Evolutionary conservation across 2,113 vertebrate genomes (phyloP).

Genomic region (Galbula dea): DNA sequence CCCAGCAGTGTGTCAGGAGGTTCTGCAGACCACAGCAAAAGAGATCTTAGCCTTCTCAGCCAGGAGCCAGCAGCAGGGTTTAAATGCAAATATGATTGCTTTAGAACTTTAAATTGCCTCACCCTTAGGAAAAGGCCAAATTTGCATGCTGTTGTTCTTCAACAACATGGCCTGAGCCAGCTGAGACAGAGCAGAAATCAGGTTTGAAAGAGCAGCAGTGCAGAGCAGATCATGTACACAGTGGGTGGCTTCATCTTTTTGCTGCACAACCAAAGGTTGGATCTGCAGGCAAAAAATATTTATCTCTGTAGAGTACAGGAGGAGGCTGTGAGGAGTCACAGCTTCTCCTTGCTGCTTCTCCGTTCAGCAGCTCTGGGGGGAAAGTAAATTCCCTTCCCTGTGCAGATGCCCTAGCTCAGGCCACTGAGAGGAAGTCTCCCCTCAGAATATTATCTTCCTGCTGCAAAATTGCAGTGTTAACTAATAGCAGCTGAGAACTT

Average conservation of each 20-base stretch:
- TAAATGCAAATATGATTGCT: background rate
- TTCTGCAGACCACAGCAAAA: background rate
- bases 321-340: background rate
- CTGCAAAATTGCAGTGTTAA: constrained; percentile 21
- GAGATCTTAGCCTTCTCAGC: background rate
- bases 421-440: constrained; percentile 1
- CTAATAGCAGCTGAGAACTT: constrained; percentile 40
- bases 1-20: background rate
- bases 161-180: background rate
- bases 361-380: constrained; percentile 44
- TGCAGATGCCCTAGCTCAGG: constrained; percentile 19
- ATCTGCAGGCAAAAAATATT: background rate
- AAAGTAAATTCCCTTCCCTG: background rate
- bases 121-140: background rate
- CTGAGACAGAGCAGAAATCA: background rate
- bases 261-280: background rate
- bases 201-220: background rate
- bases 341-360: constrained; percentile 16
- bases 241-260: background rate
- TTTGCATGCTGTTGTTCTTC: background rate
- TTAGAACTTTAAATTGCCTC: background rate
- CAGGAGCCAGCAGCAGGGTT: background rate
- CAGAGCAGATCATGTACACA: background rate
- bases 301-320: background rate
- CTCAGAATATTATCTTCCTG: constrained; percentile 5